Evolutionary conservation across 92 coral and sea anemone genomes (phyloP).

Genomic region (Bergia puertoricense): DNA sequence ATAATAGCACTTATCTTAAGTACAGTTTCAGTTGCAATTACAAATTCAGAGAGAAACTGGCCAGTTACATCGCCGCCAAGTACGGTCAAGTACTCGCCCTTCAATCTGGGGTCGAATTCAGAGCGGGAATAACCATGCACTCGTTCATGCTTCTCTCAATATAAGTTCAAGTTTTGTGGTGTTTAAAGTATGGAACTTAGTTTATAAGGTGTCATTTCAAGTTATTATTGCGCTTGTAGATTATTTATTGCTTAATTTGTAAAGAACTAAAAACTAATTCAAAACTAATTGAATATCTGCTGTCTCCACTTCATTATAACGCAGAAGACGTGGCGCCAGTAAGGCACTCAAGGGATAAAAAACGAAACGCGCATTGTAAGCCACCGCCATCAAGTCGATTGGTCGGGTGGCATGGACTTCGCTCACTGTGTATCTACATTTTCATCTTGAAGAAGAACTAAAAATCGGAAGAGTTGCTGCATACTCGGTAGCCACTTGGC

Average conservation of each 20-base stretch:
- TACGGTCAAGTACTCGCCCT: too few species aligned
- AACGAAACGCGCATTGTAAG: not conserved
- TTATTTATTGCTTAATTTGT: slow-evolving; percentile 6
- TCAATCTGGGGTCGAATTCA: not conserved
- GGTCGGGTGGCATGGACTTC: not conserved
- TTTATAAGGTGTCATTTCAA: not conserved
- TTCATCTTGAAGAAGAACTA: not conserved
- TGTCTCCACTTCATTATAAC: not conserved
- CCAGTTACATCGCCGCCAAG: not conserved
- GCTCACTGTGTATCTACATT: not conserved
- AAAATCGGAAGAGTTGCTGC: not conserved
- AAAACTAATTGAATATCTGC: slow-evolving; percentile 7
- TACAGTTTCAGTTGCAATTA: too few species aligned
- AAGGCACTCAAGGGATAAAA: not conserved
- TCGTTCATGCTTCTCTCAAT: not conserved
- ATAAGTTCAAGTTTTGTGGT: not conserved
- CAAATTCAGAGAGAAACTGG: not conserved
- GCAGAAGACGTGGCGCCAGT: not conserved
- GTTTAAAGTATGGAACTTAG: not conserved
- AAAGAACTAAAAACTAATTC: not conserved
- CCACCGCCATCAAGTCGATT: not conserved
- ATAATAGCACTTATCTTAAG: not conserved
- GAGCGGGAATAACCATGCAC: not conserved
- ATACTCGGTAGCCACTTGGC: not conserved
- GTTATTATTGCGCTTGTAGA: not conserved